Base-by-base conservation (phyloP, 2,113 vertebrate genomes). In the Nycticryphes semicollaris region DNA sequence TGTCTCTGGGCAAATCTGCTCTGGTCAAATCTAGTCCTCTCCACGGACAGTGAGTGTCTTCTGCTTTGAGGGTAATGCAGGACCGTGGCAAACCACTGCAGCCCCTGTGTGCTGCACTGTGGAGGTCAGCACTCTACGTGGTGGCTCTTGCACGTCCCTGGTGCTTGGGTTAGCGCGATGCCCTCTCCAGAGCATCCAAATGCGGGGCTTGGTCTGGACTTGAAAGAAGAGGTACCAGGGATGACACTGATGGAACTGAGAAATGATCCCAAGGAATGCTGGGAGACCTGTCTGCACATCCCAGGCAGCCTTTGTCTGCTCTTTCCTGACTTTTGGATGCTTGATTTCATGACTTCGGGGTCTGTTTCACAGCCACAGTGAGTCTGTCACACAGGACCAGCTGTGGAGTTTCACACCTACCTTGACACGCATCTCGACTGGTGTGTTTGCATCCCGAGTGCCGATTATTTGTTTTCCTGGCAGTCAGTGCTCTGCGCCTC, bases 381-480 rank as follows among this genome's bases (percentile, higher is more conserved):
- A 35, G 64, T 4, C 2, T 21, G 25, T 63, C 9, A 3, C 5
- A 3, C 6, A 27, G 63, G 4, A 3, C 24, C 9, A 1, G 14
- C 22, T 37, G 63, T 9, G n/a, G 72, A 22, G 41, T 62, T 41
- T 48, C 43, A 8, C 84, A 15, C 23, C 28, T 47, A 11, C 39
- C 76, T 39, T 24, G 28, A 21, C 1, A 1, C 5, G 0, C 35
- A 4, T 23, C 62, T 41, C 1, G 0, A 25, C 70, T 4, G 1
- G 35, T 17, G n/a, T 3, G 53, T 5, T 43, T 22, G 33, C 37
- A 27, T 62, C 31, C 74, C 12, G 3, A 21, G 70, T 3, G 17
- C 54, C 39, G 43, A 7, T 12, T 3, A 1, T 24, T 62, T 63
- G 31, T 75, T n/a, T 69, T 57, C 31, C n/a, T 9, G 47, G 21